Evolutionary conservation across 2,113 vertebrate species (phyloP).

Genomic region (Trichomycterus rosablanca): DNA sequence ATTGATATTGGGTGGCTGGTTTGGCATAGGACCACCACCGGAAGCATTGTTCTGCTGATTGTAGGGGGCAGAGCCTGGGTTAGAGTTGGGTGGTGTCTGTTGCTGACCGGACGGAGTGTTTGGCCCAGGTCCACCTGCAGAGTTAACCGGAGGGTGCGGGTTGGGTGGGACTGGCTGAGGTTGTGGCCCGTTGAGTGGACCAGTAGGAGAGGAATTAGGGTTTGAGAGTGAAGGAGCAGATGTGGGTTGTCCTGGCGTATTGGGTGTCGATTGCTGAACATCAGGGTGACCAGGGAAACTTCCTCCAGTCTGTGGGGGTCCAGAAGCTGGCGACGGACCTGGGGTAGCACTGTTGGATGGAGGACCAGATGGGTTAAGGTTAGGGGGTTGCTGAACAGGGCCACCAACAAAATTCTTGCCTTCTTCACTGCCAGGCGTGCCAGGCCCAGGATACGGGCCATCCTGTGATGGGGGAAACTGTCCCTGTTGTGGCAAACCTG

Average conservation of each 20-base stretch:
- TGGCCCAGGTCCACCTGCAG: slow-evolving; percentile 62
- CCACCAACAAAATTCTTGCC: slow-evolving; percentile 68
- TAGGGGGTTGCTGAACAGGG: slow-evolving; percentile 70
- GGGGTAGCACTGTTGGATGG: slow-evolving; percentile 72
- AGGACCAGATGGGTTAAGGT: slow-evolving; percentile 70
- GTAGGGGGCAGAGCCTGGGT: slow-evolving; percentile 77
- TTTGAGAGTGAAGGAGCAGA: slow-evolving; percentile 66
- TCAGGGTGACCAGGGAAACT: slow-evolving; percentile 70
- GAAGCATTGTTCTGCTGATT: slow-evolving; percentile 71
- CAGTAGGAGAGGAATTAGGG: slow-evolving; percentile 70
- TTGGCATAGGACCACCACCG: slow-evolving; percentile 59
- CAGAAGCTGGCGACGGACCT: slow-evolving; percentile 71
- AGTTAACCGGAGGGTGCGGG: slow-evolving; percentile 66
- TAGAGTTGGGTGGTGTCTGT: slow-evolving; percentile 66
- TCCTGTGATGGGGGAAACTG: slow-evolving; percentile 79
- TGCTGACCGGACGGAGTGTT: slow-evolving; percentile 66
- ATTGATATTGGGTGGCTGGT: slow-evolving; percentile 59
- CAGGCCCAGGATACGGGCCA: slow-evolving; percentile 70
- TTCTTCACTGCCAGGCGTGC: slow-evolving; percentile 69
- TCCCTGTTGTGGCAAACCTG: slow-evolving; percentile 81
- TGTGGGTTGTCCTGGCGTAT: slow-evolving; percentile 72
- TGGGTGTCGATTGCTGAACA: slow-evolving; percentile 63
- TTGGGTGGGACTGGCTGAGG: slow-evolving; percentile 62
- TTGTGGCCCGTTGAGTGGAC: slow-evolving; percentile 70
- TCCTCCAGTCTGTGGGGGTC: slow-evolving; percentile 71